Percentiles rank a stretch among this genome's conserved stretches.
phyloP scores from a whole-genome alignment of 2,797 vertebrate genomes.

The Sparidentex hasta region DNA sequence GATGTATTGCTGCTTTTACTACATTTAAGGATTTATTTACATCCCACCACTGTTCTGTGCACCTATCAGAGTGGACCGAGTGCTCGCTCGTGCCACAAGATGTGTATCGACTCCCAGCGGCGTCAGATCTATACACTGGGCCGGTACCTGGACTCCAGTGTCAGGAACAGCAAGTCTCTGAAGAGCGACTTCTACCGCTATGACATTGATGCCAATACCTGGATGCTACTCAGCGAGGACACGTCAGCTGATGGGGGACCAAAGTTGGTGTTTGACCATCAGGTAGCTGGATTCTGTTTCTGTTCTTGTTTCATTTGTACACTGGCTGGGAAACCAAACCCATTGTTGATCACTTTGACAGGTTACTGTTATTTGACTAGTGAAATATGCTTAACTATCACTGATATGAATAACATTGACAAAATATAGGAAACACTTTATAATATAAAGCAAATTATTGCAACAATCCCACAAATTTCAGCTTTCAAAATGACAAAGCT shows the following conservation, averaged over 20 bases:
- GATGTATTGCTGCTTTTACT: neutral
- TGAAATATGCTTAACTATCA: too few species aligned
- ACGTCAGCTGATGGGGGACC: slow-evolving; percentile 96
- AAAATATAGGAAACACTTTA: too few species aligned
- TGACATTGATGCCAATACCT: slow-evolving; percentile 96
- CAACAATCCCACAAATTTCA: too few species aligned
- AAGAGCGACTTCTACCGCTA: slow-evolving; percentile 99
- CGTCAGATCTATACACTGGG: slow-evolving; percentile 98
- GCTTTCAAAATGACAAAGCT: too few species aligned
- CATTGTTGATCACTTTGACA: neutral
- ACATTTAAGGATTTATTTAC: neutral
- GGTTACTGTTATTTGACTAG: neutral
- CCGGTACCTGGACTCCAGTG: slow-evolving; percentile 97
- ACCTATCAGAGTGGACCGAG: slow-evolving; percentile 92
- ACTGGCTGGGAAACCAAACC: neutral
- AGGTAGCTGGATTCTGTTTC: slow-evolving; percentile 85
- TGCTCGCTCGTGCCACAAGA: slow-evolving; percentile 98
- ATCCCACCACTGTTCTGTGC: neutral
- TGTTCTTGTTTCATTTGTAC: neutral
- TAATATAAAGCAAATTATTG: too few species aligned
- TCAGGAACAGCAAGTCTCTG: slow-evolving; percentile 98
- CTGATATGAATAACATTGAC: too few species aligned
- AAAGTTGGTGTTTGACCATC: slow-evolving; percentile 98
- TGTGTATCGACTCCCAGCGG: slow-evolving; percentile 98
- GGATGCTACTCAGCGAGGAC: slow-evolving; percentile 97